Conservation (phyloP, 2,113 vertebrate species). For the Drymodes brunneopygia region DNA sequence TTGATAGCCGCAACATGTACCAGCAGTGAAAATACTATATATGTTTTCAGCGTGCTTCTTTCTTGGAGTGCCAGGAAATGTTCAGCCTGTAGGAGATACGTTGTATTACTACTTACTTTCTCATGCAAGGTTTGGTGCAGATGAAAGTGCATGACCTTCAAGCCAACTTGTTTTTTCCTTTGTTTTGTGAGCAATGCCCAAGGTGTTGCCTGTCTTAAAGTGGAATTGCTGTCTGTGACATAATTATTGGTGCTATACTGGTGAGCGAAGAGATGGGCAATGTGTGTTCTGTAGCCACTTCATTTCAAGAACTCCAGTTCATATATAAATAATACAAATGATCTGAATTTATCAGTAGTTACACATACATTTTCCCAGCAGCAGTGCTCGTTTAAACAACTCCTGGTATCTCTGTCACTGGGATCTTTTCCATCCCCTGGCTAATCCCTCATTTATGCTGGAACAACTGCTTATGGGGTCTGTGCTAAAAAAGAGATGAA, state of each 20-base stretch:
- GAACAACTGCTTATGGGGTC: neutral
- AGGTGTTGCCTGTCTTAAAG: neutral
- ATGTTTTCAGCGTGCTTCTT: neutral
- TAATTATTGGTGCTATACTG: neutral
- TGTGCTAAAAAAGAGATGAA: neutral
- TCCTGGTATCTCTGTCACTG: neutral
- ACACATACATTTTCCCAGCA: neutral
- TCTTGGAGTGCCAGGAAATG: neutral
- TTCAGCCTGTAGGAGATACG: neutral
- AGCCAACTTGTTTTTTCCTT: neutral
- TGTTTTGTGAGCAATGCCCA: neutral
- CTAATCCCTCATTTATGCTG: neutral
- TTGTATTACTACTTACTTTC: neutral
- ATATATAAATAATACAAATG: neutral
- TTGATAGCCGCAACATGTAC: neutral
- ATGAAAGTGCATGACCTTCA: neutral
- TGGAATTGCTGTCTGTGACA: neutral
- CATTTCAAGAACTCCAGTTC: neutral
- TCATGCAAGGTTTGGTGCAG: neutral
- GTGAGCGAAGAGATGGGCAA: neutral
- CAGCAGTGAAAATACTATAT: neutral
- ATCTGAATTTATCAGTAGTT: neutral
- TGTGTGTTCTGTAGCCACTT: neutral
- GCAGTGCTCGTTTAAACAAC: neutral
- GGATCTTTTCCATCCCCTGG: neutral